These are phyloP conservation scores for Toxotes chatareus DNA, from an alignment of 2,113 vertebrate genomes.

Conservation along the genomic window DNA sequence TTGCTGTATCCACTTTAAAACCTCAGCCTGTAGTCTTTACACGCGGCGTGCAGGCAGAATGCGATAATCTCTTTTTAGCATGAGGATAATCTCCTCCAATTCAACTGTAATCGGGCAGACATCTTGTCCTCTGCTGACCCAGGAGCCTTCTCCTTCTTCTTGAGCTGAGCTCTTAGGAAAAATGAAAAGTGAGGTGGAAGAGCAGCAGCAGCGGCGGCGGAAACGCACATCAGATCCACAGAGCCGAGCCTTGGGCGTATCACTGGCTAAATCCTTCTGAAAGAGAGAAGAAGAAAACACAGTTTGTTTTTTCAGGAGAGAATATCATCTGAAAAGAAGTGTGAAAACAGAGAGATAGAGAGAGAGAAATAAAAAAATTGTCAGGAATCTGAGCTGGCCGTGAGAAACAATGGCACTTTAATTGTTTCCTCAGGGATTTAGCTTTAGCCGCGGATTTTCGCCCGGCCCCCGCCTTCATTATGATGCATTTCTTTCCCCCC, in stretches of 20 bases:
- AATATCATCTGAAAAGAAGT: slow-evolving; percentile 43
- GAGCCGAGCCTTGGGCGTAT: slow-evolving; percentile 49
- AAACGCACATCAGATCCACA: slow-evolving; percentile 45
- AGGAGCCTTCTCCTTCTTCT: slow-evolving; percentile 29
- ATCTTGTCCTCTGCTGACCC: slow-evolving; percentile 67
- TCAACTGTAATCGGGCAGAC: slow-evolving; percentile 57
- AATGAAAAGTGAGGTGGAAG: slow-evolving; percentile 23
- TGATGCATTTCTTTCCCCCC: slow-evolving; percentile 44
- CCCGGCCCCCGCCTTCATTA: slow-evolving; percentile 67
- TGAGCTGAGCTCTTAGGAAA: slow-evolving; percentile 9
- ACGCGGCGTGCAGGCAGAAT: slow-evolving; percentile 5
- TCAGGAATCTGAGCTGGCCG: slow-evolving; percentile 47
- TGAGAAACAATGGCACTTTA: slow-evolving; percentile 68
- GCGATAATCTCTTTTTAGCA: slow-evolving; percentile 57
- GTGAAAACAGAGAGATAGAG: slow-evolving; percentile 18
- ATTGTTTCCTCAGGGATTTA: slow-evolving; percentile 81
- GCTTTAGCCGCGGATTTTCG: slow-evolving; percentile 50
- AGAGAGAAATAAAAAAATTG: not conserved
- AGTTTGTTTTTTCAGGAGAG: not conserved
- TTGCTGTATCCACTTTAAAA: slow-evolving; percentile 24
- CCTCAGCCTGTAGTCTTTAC: slow-evolving; percentile 41
- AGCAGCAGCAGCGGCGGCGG: not conserved
- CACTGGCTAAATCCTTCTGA: slow-evolving; percentile 55
- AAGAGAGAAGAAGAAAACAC: slow-evolving; percentile 19
- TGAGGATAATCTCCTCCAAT: slow-evolving; percentile 60